These are phyloP conservation scores for Gobio occitaniae DNA, from an alignment of 2,797 vertebrate genomes.

Conservation along the genomic window DNA sequence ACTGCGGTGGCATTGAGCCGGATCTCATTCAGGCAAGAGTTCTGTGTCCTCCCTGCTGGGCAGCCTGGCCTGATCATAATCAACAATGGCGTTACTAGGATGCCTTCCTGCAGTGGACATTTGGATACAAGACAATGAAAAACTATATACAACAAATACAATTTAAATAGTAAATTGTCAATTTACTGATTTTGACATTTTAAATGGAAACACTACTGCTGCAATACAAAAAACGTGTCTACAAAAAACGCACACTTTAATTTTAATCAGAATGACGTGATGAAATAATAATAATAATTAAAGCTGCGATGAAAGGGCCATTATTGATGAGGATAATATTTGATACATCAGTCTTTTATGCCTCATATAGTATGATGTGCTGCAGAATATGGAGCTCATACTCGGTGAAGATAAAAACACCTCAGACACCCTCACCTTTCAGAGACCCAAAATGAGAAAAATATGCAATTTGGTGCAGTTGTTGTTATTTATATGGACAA, in stretches of 20 bases:
- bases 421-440: too few relatives aligned
- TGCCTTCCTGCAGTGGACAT: conserved; percentile 1
- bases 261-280: background rate
- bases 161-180: too few relatives aligned
- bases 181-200: too few relatives aligned
- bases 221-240: background rate
- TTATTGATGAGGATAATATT: background rate
- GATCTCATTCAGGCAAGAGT: conserved; percentile 15
- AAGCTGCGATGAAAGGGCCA: too few relatives aligned
- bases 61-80: conserved; percentile 12
- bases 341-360: background rate
- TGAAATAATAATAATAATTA: too few relatives aligned
- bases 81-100: background rate
- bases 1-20: conserved; percentile 25
- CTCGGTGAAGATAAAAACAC: background rate
- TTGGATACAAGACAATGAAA: background rate
- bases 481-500: too few relatives aligned
- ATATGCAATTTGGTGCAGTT: background rate
- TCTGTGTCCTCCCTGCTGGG: conserved; percentile 5
- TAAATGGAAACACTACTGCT: background rate
- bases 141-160: background rate
- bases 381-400: background rate
- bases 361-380: too few relatives aligned
- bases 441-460: background rate
- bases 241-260: background rate